Conservation (phyloP, 2,888 invertebrate genomes). For the Platycnemis pennipes region DNA sequence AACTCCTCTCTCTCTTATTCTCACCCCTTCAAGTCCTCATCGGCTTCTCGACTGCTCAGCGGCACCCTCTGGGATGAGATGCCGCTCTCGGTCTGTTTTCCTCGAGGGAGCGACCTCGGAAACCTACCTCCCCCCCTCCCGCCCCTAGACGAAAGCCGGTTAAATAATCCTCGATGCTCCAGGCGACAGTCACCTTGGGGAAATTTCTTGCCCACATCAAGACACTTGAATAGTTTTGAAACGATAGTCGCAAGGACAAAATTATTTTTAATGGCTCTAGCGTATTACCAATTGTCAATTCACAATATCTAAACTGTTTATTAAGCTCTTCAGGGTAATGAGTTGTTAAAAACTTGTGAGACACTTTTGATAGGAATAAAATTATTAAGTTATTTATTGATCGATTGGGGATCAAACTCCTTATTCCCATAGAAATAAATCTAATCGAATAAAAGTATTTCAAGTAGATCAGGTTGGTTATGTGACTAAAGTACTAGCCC, state of each 20-base stretch:
- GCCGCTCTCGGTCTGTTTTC: neutral
- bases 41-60: neutral
- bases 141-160: neutral
- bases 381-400: no score
- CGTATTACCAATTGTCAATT: no score
- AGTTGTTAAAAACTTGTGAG: no score
- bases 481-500: no score
- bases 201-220: neutral
- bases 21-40: neutral
- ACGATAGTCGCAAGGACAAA: neutral
- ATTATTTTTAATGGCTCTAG: no score
- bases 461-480: no score
- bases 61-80: neutral
- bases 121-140: neutral
- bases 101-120: neutral
- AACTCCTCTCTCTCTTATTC: constrained; percentile 66
- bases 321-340: no score
- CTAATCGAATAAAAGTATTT: no score
- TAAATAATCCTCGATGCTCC: neutral
- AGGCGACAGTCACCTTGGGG: neutral
- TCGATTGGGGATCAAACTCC: no score
- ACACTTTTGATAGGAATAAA: no score
- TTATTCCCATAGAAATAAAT: no score
- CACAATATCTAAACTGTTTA: no score
- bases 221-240: neutral